A percentile compares a stretch with the other conserved stretches of the same genome.
Conservation (phyloP, 2,113 vertebrate species). For the Pluvialis apricaria region DNA sequence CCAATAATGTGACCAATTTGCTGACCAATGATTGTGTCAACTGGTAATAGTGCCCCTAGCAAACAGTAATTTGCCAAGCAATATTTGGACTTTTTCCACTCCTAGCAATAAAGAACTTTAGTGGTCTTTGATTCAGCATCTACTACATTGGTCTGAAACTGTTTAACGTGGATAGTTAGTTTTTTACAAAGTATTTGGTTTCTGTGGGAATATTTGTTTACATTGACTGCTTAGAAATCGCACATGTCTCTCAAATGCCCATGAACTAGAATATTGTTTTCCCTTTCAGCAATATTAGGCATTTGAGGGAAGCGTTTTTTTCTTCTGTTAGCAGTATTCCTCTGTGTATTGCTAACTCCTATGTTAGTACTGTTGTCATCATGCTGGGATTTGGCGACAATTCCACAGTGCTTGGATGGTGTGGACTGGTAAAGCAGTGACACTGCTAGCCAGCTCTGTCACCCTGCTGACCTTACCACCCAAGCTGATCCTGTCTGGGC, state of each 20-base stretch:
- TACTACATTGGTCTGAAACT: constrained; percentile 18
- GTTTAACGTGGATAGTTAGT: neutral
- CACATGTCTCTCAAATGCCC: neutral
- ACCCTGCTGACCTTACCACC: constrained; percentile 56
- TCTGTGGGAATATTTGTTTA: neutral
- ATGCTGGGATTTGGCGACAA: constrained; percentile 1
- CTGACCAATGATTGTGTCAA: constrained; percentile 78
- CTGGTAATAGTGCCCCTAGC: constrained; percentile 71
- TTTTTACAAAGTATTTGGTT: constrained; percentile 4
- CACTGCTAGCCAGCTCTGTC: neutral
- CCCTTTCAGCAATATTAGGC: neutral
- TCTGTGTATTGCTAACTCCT: neutral
- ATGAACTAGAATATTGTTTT: neutral
- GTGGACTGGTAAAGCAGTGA: neutral
- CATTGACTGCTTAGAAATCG: neutral
- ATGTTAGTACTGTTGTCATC: neutral
- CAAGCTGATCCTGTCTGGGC: constrained; percentile 31
- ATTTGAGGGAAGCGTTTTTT: neutral
- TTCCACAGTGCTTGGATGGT: neutral
- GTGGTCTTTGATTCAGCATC: constrained; percentile 54
- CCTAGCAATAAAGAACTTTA: constrained; percentile 65
- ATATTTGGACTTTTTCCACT: constrained; percentile 62
- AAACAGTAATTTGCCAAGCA: constrained; percentile 75
- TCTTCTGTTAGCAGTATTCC: neutral
- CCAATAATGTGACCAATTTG: constrained; percentile 78